phyloP scores from a whole-genome alignment of 2,888 invertebrate species.

The Drosophila gaucha region DNA sequence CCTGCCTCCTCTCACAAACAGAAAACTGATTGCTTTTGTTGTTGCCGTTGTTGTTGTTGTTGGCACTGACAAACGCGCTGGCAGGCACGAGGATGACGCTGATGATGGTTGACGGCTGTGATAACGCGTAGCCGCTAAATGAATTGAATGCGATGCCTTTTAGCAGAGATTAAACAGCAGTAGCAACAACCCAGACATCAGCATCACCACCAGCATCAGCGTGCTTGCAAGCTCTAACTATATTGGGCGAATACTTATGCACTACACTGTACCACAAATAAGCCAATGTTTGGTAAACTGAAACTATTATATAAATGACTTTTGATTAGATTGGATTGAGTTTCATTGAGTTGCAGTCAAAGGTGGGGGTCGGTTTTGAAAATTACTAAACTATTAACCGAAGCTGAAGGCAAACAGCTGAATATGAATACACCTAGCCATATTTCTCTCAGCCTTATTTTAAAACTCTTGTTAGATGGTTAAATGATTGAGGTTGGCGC shows the following conservation, averaged over 20 bases:
- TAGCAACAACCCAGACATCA: constrained; percentile 18
- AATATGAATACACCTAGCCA: too few species aligned
- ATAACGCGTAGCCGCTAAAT: constrained; percentile 65
- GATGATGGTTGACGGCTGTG: constrained; percentile 50
- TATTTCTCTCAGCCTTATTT: too few species aligned
- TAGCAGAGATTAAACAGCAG: constrained; percentile 63
- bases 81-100: constrained; percentile 42
- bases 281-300: neutral
- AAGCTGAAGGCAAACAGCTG: too few species aligned
- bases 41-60: constrained; percentile 19
- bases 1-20: constrained; percentile 5
- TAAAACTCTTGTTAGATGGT: too few species aligned
- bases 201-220: constrained; percentile 12
- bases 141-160: constrained; percentile 74
- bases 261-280: constrained; percentile 38
- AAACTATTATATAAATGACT: too few species aligned
- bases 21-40: constrained; percentile 32
- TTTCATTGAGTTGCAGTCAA: too few species aligned
- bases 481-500: too few species aligned
- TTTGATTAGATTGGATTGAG: too few species aligned
- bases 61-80: constrained; percentile 14
- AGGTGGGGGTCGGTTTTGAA: too few species aligned
- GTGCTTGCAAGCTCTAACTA: constrained; percentile 12
- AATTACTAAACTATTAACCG: too few species aligned
- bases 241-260: constrained; percentile 23